Conservation (phyloP, 64 coral and sea anemone genomes). For the Pocillopora verrucosa region DNA sequence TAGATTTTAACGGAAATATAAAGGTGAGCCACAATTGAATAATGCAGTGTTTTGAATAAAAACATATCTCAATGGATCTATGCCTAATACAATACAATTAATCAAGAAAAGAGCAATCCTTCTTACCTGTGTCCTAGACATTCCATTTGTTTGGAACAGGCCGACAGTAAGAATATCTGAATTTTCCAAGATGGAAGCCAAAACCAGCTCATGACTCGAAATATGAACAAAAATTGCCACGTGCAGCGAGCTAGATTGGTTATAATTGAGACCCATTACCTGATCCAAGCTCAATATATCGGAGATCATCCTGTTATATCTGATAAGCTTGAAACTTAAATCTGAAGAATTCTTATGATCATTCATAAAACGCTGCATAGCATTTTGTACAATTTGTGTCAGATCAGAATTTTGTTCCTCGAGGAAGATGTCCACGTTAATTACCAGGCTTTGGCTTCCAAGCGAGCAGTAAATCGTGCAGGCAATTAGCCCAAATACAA, state of each 20-base stretch:
- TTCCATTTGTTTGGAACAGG: neutral
- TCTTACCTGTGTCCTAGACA: neutral
- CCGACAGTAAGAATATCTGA: neutral
- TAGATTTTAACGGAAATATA: no score
- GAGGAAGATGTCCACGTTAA: neutral
- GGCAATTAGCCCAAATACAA: neutral
- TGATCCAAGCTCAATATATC: neutral
- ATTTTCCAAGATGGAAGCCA: slow-evolving; percentile 10
- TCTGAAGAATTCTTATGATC: neutral
- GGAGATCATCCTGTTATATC: neutral
- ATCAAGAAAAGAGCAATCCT: no score
- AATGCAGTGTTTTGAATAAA: no score
- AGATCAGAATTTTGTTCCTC: neutral
- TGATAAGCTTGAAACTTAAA: neutral
- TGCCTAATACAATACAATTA: neutral
- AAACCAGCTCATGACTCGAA: neutral
- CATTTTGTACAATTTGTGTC: neutral
- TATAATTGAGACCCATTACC: neutral
- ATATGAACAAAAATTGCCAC: neutral
- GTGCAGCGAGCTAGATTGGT: neutral
- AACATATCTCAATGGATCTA: neutral
- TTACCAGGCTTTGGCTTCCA: neutral
- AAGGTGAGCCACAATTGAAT: no score
- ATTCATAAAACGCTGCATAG: neutral
- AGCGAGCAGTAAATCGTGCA: neutral